A percentile compares a stretch with the other conserved stretches of the same genome.
These are phyloP conservation scores for Falco berigora DNA, from an alignment of 2,797 vertebrate species.

Conservation along the genomic window DNA sequence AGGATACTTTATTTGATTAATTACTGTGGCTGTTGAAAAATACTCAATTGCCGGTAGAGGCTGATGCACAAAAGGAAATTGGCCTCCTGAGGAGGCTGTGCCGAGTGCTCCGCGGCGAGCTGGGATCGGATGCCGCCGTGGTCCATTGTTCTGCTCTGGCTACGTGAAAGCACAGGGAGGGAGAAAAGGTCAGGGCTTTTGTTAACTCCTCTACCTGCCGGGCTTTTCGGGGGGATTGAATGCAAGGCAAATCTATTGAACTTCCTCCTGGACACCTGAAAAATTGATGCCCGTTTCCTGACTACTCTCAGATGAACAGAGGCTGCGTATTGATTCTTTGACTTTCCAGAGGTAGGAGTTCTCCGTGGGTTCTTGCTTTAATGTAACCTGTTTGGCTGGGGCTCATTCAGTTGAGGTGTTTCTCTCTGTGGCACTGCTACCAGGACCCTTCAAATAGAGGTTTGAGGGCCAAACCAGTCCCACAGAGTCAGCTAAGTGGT, in stretches of 20 bases:
- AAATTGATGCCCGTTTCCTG: conserved; percentile 41
- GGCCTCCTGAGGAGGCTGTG: not conserved
- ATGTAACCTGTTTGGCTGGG: not conserved
- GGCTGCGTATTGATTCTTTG: not conserved
- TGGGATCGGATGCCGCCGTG: not conserved
- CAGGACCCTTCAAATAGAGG: not conserved
- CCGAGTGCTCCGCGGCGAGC: not conserved
- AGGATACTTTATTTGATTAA: conserved; percentile 48
- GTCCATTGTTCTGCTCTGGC: conserved; percentile 2
- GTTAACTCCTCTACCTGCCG: not conserved
- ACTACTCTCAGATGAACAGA: not conserved
- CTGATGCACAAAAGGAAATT: conserved; percentile 36
- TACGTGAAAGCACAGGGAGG: not conserved
- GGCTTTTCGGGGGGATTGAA: not conserved
- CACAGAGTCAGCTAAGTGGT: not conserved
- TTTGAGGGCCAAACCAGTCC: not conserved
- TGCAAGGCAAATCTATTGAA: conserved; percentile 23
- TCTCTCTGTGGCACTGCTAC: not conserved
- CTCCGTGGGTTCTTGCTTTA: not conserved
- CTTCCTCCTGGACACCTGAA: conserved; percentile 40
- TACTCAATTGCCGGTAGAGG: not conserved
- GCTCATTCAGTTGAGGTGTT: not conserved
- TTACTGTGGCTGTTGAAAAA: not conserved
- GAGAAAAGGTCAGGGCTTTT: conserved; percentile 41
- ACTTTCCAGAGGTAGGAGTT: not conserved